phyloP scores from a whole-genome alignment of 2,888 invertebrate genomes.

The Anthoptus insignis region DNA sequence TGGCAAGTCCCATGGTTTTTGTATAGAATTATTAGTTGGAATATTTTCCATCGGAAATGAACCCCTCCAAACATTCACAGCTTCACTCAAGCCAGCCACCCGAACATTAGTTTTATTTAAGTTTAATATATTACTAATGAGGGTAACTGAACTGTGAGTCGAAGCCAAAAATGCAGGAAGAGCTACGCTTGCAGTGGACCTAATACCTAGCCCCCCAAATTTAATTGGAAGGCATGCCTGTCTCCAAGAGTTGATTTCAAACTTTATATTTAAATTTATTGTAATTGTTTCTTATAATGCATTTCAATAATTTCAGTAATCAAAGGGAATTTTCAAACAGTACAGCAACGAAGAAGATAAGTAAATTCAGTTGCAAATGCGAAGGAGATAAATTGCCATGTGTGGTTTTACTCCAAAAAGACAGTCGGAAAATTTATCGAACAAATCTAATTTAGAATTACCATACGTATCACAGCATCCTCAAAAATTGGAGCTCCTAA shows the following conservation, averaged over 20 bases:
- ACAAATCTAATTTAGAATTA: no score
- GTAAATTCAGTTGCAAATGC: neutral
- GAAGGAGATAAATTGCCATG: no score
- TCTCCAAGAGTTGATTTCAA: constrained; percentile 12
- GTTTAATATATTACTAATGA: constrained; percentile 3
- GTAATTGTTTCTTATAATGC: neutral
- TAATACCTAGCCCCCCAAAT: constrained; percentile 20
- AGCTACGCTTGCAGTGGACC: constrained; percentile 10
- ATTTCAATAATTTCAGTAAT: neutral
- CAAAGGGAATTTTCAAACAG: constrained; percentile 17
- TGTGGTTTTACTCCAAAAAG: no score
- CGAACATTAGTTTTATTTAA: constrained; percentile 5
- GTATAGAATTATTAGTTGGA: no score
- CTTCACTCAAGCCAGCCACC: constrained; percentile 3
- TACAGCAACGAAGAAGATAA: neutral
- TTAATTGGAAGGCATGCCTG: constrained; percentile 13
- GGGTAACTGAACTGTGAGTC: neutral
- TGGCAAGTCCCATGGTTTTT: no score
- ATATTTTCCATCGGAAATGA: neutral
- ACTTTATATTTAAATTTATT: constrained; percentile 24
- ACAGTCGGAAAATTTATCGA: no score
- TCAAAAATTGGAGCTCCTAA: no score
- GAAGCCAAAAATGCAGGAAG: constrained; percentile 13
- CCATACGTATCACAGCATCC: no score
- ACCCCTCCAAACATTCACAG: neutral